These are phyloP conservation scores for Trididemnum miniatum DNA, from an alignment of 23 tunicate genomes.

Conservation along the genomic window DNA sequence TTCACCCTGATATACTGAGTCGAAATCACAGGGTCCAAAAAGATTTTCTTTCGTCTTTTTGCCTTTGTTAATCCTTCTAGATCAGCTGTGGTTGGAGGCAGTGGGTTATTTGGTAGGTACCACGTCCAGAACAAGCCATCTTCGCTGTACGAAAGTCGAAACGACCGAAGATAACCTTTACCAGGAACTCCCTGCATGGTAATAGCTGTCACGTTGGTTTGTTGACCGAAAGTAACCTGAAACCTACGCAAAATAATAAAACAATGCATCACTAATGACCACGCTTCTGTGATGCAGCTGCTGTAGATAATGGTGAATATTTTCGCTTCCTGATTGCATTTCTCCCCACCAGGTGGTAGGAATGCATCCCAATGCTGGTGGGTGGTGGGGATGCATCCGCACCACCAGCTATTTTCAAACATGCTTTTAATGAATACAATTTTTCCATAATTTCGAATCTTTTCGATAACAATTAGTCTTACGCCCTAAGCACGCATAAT, in stretches of 20 bases:
- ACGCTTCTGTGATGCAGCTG: too few relatives aligned
- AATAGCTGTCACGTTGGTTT: constrained; percentile 49
- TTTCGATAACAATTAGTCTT: too few relatives aligned
- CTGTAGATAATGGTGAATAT: too few relatives aligned
- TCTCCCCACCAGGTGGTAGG: too few relatives aligned
- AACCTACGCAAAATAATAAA: constrained; percentile 37
- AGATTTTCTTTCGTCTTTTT: background rate
- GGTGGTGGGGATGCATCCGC: too few relatives aligned
- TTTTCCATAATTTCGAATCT: too few relatives aligned
- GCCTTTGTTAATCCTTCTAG: constrained; percentile 43
- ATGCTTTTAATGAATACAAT: too few relatives aligned
- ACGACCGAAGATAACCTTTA: constrained; percentile 71
- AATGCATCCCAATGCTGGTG: too few relatives aligned
- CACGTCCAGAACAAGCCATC: constrained; percentile 65
- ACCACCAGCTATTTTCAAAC: too few relatives aligned
- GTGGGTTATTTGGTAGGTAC: constrained; percentile 53
- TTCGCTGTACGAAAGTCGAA: constrained; percentile 73
- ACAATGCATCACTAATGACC: too few relatives aligned
- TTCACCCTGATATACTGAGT: constrained; percentile 54
- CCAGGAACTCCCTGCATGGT: constrained; percentile 68
- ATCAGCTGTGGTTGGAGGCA: constrained; percentile 30
- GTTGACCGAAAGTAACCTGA: constrained; percentile 52
- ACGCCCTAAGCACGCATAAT: too few relatives aligned
- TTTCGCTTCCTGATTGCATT: too few relatives aligned
- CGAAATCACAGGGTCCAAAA: constrained; percentile 34